Conservation (phyloP, 2,888 invertebrate species). For the Phragmatobia fuliginosa region DNA sequence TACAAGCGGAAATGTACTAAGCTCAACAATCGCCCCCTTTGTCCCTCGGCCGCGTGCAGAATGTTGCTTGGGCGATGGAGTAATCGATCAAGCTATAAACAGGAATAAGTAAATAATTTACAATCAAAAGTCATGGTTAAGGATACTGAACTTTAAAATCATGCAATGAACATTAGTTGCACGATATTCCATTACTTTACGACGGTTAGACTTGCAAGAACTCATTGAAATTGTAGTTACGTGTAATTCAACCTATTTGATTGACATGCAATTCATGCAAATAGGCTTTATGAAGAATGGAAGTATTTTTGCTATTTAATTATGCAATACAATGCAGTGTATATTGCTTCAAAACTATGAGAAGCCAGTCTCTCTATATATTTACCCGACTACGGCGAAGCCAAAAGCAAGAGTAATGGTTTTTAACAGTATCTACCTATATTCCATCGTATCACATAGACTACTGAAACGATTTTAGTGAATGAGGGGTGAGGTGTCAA, state of each 20-base stretch:
- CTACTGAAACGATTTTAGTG: too few relatives aligned
- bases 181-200: slow-evolving; percentile 16
- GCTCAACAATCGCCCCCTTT: slow-evolving; percentile 27
- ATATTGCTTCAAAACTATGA: too few relatives aligned
- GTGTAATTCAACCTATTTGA: background rate
- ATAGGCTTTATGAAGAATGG: too few relatives aligned
- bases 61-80: slow-evolving; percentile 49
- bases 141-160: slow-evolving; percentile 33
- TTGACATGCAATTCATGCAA: too few relatives aligned
- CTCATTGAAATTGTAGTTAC: slow-evolving; percentile 8
- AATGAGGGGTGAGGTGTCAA: too few relatives aligned
- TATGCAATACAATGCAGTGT: too few relatives aligned
- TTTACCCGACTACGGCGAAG: too few relatives aligned
- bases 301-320: too few relatives aligned
- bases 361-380: too few relatives aligned
- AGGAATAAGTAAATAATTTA: slow-evolving; percentile 39
- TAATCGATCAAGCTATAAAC: slow-evolving; percentile 54
- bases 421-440: too few relatives aligned
- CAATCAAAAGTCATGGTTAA: slow-evolving; percentile 49
- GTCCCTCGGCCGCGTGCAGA: slow-evolving; percentile 27
- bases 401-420: too few relatives aligned
- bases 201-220: background rate
- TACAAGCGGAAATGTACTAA: slow-evolving; percentile 28
- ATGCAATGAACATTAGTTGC: slow-evolving; percentile 37
- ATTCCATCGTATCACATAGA: too few relatives aligned